Evolutionary conservation across 2,113 vertebrate species (phyloP).

Genomic region (Ceyx melanurus): DNA sequence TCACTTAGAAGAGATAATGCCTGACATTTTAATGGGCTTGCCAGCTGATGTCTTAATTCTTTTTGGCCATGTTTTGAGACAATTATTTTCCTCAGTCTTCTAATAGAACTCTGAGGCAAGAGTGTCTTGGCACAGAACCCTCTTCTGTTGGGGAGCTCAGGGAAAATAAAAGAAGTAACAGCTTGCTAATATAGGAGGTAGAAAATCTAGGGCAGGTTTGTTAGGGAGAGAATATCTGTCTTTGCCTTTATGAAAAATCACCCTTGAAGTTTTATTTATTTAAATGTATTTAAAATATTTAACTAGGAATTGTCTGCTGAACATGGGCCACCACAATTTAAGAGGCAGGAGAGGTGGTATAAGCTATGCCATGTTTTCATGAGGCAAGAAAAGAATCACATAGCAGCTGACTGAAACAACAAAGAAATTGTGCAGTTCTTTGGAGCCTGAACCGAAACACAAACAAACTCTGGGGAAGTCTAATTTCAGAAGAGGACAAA

Average conservation of each 20-base stretch:
- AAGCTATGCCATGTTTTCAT: not conserved
- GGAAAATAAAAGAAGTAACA: not conserved
- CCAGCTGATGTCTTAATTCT: constrained; percentile 15
- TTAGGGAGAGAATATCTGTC: constrained; percentile 12
- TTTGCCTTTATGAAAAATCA: constrained; percentile 2
- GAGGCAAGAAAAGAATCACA: not conserved
- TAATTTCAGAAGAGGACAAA: constrained; percentile 2
- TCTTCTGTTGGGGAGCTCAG: not conserved
- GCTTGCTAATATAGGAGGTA: not conserved
- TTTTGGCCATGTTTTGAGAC: not conserved
- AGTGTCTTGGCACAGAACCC: not conserved
- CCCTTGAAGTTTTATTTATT: constrained; percentile 58
- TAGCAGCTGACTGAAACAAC: not conserved
- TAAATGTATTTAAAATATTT: constrained; percentile 62
- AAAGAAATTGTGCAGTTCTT: not conserved
- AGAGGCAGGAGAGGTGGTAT: not conserved
- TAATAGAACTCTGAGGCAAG: not conserved
- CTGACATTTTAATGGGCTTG: constrained; percentile 7
- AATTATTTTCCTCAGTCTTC: not conserved
- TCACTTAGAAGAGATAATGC: not conserved
- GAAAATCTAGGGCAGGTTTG: constrained; percentile 36
- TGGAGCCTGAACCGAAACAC: not conserved
- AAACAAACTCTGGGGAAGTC: not conserved
- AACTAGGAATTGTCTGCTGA: not conserved
- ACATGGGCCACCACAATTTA: not conserved